These are phyloP conservation scores for Burhinus bistriatus DNA, from an alignment of 2,113 vertebrate species.

Conservation along the genomic window DNA sequence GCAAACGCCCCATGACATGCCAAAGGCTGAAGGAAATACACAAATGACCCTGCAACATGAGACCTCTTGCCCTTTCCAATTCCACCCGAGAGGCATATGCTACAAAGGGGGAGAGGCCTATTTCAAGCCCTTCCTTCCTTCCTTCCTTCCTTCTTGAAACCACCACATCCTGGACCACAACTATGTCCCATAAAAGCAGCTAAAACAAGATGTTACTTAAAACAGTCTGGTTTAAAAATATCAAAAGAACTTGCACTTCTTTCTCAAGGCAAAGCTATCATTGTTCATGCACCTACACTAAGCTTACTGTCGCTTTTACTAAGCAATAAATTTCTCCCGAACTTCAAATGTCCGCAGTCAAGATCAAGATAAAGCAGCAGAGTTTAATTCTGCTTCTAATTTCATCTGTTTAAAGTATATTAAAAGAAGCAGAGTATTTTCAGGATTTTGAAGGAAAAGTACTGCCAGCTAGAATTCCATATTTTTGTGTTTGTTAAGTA, in stretches of 20 bases:
- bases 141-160: slow-evolving; percentile 66
- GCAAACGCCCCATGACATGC: slow-evolving; percentile 60
- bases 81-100: slow-evolving; percentile 80
- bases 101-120: slow-evolving; percentile 71
- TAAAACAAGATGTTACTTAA: slow-evolving; percentile 28
- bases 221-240: not conserved
- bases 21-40: slow-evolving; percentile 68
- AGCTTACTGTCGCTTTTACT: not conserved
- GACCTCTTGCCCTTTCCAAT: slow-evolving; percentile 83
- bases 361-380: not conserved
- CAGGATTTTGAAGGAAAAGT: not conserved
- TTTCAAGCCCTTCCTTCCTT: slow-evolving; percentile 61
- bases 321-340: not conserved
- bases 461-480: not conserved
- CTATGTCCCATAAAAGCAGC: slow-evolving; percentile 9
- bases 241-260: not conserved
- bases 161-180: slow-evolving; percentile 56
- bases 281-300: not conserved
- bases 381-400: not conserved
- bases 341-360: not conserved
- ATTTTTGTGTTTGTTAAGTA: not conserved
- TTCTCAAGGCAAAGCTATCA: slow-evolving; percentile 10
- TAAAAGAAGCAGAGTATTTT: not conserved
- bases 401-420: not conserved
- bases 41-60: slow-evolving; percentile 80